These are phyloP conservation scores for Neoarius graeffei DNA, from an alignment of 2,113 vertebrate species.

Conservation along the genomic window DNA sequence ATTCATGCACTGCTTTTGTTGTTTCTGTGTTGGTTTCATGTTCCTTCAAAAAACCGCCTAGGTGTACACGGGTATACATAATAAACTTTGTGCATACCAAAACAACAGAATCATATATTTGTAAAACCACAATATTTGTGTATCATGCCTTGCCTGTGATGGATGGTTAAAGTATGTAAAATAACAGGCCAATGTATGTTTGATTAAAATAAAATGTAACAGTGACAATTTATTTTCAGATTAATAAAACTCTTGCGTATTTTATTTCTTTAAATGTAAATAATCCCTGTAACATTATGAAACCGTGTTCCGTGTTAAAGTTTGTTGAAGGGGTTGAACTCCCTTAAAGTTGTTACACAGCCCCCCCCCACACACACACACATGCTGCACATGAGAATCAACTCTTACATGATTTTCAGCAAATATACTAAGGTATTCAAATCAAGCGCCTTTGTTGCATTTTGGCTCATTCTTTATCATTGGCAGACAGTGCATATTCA, in stretches of 20 bases:
- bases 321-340: neutral
- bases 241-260: neutral
- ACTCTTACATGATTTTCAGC: neutral
- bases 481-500: neutral
- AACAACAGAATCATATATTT: neutral
- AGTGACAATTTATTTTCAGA: neutral
- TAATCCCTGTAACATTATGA: neutral
- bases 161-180: neutral
- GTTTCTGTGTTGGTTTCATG: neutral
- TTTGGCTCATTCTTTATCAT: neutral
- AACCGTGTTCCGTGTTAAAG: neutral
- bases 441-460: neutral
- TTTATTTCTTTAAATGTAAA: neutral
- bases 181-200: neutral
- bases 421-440: neutral
- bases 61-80: neutral
- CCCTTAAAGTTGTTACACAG: neutral
- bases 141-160: neutral
- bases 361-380: too few relatives aligned
- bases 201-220: neutral
- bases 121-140: neutral
- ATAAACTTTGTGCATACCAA: neutral
- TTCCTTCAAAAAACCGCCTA: neutral
- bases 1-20: neutral
- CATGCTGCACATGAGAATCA: neutral